These are phyloP conservation scores for Myotis myotis DNA, from an alignment of 2,797 vertebrate species.

Conservation along the genomic window DNA sequence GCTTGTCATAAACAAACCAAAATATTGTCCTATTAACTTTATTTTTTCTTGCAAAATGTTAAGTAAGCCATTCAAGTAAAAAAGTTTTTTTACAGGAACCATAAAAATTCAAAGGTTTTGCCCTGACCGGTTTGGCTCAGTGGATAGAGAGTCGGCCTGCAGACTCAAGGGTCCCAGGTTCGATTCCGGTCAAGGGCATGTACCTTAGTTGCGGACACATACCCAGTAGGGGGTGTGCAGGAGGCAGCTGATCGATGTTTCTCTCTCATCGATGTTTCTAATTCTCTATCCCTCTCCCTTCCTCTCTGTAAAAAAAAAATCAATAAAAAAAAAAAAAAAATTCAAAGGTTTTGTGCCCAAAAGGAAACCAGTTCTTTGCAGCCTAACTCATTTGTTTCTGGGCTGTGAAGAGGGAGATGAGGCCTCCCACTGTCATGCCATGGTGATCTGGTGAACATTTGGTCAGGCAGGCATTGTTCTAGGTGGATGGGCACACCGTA, in stretches of 20 bases:
- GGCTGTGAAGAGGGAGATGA: slow-evolving; percentile 92
- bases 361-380: slow-evolving; percentile 47
- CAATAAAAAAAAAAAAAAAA: too few species aligned
- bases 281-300: too few species aligned
- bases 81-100: background rate
- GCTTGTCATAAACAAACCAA: slow-evolving; percentile 40
- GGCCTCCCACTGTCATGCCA: slow-evolving; percentile 94
- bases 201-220: too few species aligned
- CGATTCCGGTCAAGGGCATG: too few species aligned
- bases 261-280: too few species aligned
- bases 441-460: slow-evolving; percentile 95
- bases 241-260: too few species aligned
- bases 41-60: slow-evolving; percentile 41
- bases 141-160: too few species aligned
- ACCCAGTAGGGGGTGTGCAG: too few species aligned
- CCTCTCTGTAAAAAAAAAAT: too few species aligned
- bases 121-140: too few species aligned
- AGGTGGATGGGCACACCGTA: slow-evolving; percentile 91
- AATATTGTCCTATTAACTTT: background rate
- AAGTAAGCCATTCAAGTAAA: slow-evolving; percentile 30
- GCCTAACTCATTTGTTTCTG: slow-evolving; percentile 80
- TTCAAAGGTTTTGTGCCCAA: slow-evolving; percentile 49
- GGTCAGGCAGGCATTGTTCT: slow-evolving; percentile 92
- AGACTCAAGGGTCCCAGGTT: too few species aligned
- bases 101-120: slow-evolving; percentile 54